Percentiles rank a stretch among this genome's conserved stretches.
phyloP scores from a whole-genome alignment of 2,113 vertebrate genomes.

The Martes martes region DNA sequence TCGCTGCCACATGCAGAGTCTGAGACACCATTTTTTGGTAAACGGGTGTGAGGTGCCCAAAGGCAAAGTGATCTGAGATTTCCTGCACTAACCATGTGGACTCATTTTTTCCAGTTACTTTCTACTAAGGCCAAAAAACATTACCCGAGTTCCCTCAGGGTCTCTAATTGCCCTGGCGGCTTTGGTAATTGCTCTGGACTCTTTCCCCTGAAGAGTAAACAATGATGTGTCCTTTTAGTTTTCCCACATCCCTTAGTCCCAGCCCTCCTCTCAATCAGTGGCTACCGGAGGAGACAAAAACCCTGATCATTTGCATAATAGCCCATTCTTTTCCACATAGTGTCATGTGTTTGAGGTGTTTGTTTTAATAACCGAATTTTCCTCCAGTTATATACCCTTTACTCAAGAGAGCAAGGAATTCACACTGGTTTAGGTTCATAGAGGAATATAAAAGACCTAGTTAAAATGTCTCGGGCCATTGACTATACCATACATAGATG shows the following conservation, averaged over 20 bases:
- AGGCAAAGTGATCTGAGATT: background rate
- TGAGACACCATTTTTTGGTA: background rate
- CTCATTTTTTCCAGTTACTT: constrained; percentile 44
- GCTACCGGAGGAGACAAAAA: background rate
- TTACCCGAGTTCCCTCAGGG: background rate
- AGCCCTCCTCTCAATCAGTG: background rate
- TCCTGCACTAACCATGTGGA: background rate
- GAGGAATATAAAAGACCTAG: background rate
- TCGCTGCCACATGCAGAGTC: background rate
- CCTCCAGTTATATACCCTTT: background rate
- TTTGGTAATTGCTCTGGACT: constrained; percentile 33
- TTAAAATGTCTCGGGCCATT: background rate
- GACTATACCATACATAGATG: background rate
- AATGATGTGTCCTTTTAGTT: constrained; percentile 15
- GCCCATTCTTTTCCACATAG: background rate
- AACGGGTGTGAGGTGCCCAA: background rate
- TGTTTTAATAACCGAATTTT: background rate
- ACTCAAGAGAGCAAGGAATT: background rate
- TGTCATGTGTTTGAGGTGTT: background rate
- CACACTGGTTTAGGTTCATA: background rate
- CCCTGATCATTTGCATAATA: background rate
- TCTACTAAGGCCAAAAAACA: constrained; percentile 29
- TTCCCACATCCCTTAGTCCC: constrained; percentile 42
- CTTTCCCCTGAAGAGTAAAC: constrained; percentile 42
- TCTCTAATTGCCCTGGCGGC: constrained; percentile 25